Conservation (phyloP, 2,888 invertebrate genomes). For the Microdon myrmicae region DNA sequence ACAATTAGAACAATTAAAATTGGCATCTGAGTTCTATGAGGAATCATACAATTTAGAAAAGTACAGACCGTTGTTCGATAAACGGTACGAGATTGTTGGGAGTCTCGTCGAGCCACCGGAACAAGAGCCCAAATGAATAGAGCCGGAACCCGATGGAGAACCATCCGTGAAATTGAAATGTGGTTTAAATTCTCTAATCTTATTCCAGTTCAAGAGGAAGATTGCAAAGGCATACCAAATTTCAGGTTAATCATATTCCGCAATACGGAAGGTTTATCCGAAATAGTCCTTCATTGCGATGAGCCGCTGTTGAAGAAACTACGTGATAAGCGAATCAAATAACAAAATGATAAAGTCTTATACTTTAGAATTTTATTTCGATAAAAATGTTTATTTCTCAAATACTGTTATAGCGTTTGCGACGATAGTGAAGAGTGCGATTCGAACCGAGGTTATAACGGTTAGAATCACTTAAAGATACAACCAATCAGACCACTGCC, state of each 20-base stretch:
- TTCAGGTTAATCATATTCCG: conserved; percentile 88
- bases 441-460: too few relatives aligned
- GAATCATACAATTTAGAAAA: conserved; percentile 71
- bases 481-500: too few relatives aligned
- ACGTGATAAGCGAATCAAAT: conserved; percentile 65
- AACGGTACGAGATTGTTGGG: conserved; percentile 61
- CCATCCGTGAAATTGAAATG: conserved; percentile 69
- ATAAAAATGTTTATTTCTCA: conserved; percentile 90
- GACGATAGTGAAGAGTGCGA: too few relatives aligned
- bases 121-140: conserved; percentile 88
- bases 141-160: conserved; percentile 80
- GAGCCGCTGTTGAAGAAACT: conserved; percentile 66
- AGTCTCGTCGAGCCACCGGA: conserved; percentile 83
- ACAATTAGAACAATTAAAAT: conserved; percentile 84
- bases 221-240: conserved; percentile 88
- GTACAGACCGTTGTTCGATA: conserved; percentile 64
- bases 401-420: too few relatives aligned
- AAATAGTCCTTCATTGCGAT: conserved; percentile 93
- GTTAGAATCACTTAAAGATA: too few relatives aligned
- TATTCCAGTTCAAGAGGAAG: conserved; percentile 85
- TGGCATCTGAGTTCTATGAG: conserved; percentile 94
- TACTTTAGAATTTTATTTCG: conserved; percentile 90
- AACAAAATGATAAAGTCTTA: conserved; percentile 64
- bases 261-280: conserved; percentile 89
- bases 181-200: conserved; percentile 53